Evolutionary conservation across 2,888 invertebrate species (phyloP), one percentile per base, ranked within the genome.

Genomic region (Platycheirus rosarum): DNA sequence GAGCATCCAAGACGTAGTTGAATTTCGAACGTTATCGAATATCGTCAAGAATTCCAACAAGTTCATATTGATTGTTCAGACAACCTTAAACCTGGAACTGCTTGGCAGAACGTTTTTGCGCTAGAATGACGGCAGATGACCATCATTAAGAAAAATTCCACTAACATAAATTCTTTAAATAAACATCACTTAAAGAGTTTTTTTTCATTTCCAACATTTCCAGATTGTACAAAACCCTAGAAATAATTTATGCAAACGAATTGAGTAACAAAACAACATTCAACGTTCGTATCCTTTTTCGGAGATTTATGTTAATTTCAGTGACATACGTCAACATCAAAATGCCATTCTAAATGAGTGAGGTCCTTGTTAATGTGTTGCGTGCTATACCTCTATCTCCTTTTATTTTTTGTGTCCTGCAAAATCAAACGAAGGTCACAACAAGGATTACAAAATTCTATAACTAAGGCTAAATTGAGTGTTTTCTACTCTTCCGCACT

Each of bases 241-340:
- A 37, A 53, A 26, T 57, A 26, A 40, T 57, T 57, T 26, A 57
- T 57, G 40, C 23, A 40, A 57, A 26, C 1, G 14, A 55, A 23
- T 37, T 37, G 37, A 23, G 7, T 16, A 57, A 32, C 29, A 32
- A 32, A 32, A 32, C 29, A 32, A 32, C 5, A 32, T 23, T 23
- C 23, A 23, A 2, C 29, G 2, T 32, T 32, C 8, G 4, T 32
- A 32, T 7, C 66, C 68, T 20, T 66, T 68, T 68, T 55, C 11
- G 26, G 44, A 35, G 18, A 32, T 70, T 70, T 42, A 55, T 70
- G 62, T 70, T 63, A 37, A 63, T 76, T 76, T 70, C 53, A 76
- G 63, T 63, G 69, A 63, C 63, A 48, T 46, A 76, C 62, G 62
- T 63, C 70, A 70, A 14, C 26, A 55, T 0, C 51, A 62, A 29